Evolutionary conservation across 2,888 invertebrate species (phyloP).

Genomic region (Agriopis leucophaearia): DNA sequence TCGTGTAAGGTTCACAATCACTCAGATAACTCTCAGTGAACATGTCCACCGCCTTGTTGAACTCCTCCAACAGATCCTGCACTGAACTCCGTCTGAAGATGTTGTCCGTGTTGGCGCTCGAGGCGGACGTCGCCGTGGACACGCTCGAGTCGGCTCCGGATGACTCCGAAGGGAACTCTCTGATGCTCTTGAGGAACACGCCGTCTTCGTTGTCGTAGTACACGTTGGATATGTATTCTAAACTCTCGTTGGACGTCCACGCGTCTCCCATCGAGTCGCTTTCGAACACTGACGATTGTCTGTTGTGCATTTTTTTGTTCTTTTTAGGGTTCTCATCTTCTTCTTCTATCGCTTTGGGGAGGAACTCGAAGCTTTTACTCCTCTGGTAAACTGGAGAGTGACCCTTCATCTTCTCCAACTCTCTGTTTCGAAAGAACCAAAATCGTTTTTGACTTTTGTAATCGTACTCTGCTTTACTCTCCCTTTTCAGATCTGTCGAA

Average conservation of each 20-base stretch:
- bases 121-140: slow-evolving; percentile 71
- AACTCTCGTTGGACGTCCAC: slow-evolving; percentile 74
- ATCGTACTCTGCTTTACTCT: slow-evolving; percentile 63
- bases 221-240: slow-evolving; percentile 73
- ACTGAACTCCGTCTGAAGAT: slow-evolving; percentile 74
- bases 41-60: slow-evolving; percentile 76
- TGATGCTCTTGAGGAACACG: slow-evolving; percentile 73
- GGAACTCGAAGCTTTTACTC: slow-evolving; percentile 81
- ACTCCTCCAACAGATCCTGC: slow-evolving; percentile 73
- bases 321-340: slow-evolving; percentile 52
- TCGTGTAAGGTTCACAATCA: slow-evolving; percentile 80
- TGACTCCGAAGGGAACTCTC: slow-evolving; percentile 67
- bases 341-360: slow-evolving; percentile 72
- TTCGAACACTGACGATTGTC: slow-evolving; percentile 68
- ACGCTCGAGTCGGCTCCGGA: slow-evolving; percentile 66
- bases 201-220: slow-evolving; percentile 73
- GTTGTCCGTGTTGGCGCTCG: slow-evolving; percentile 67
- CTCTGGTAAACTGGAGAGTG: slow-evolving; percentile 68
- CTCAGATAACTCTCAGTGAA: slow-evolving; percentile 79
- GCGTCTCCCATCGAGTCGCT: slow-evolving; percentile 74
- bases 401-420: slow-evolving; percentile 62
- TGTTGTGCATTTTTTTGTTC: slow-evolving; percentile 55
- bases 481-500: slow-evolving; percentile 42
- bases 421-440: slow-evolving; percentile 78
- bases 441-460: slow-evolving; percentile 73